Evolutionary conservation across 1,140 invertebrate genomes (phyloP).

Genomic region (Drosophila nigromelanica): DNA sequence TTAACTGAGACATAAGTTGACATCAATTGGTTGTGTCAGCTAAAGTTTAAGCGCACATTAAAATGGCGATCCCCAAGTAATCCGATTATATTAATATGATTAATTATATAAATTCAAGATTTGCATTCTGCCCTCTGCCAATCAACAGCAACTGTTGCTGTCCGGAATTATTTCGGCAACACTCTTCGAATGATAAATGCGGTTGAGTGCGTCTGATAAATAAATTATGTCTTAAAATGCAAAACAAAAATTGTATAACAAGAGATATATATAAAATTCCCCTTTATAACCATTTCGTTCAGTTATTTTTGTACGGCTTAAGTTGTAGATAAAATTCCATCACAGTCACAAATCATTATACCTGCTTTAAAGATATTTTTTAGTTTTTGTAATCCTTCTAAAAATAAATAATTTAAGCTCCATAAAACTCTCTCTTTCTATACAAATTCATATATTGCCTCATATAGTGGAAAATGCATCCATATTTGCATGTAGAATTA

Average conservation of each 20-base stretch:
- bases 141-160: conserved; percentile 16
- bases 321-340: no score
- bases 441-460: no score
- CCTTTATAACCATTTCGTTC: conserved; percentile 2
- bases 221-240: conserved; percentile 10
- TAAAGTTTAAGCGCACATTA: conserved; percentile 29
- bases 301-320: background rate
- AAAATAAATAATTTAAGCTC: no score
- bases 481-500: no score
- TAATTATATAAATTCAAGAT: conserved; percentile 42
- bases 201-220: conserved; percentile 15
- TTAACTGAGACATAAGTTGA: conserved; percentile 30
- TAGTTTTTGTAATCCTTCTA: no score
- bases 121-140: conserved; percentile 28
- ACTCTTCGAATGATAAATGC: conserved; percentile 20
- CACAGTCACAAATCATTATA: no score
- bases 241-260: background rate
- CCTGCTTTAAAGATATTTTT: no score
- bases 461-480: no score
- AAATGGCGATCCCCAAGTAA: conserved; percentile 16
- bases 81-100: conserved; percentile 48
- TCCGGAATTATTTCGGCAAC: conserved; percentile 2
- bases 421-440: no score
- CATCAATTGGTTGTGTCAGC: conserved; percentile 28
- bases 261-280: background rate